phyloP scores from a whole-genome alignment of 2,888 invertebrate species.

The Crematogaster levior region DNA sequence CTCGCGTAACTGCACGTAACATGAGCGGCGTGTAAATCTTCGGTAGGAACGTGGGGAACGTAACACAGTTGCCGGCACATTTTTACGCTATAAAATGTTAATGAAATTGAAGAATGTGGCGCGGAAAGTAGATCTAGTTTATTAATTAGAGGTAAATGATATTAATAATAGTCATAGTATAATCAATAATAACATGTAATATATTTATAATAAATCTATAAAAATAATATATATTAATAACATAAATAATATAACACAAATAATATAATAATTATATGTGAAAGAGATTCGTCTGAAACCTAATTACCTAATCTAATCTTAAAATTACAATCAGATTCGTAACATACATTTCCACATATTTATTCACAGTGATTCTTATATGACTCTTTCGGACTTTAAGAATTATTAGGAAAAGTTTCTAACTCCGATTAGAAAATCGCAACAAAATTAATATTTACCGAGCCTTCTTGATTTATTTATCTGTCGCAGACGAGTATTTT shows the following conservation, averaged over 20 bases:
- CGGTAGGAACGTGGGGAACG: slow-evolving; percentile 2
- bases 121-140: neutral
- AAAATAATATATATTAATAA: slow-evolving; percentile 29
- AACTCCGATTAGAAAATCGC: neutral
- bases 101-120: neutral
- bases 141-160: slow-evolving; percentile 14
- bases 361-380: neutral
- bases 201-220: slow-evolving; percentile 25
- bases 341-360: neutral
- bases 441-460: slow-evolving; percentile 4
- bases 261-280: neutral
- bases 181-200: slow-evolving; percentile 19
- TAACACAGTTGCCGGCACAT: neutral
- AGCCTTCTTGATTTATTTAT: neutral
- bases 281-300: slow-evolving; percentile 20
- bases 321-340: slow-evolving; percentile 18
- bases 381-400: neutral
- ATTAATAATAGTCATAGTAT: slow-evolving; percentile 13
- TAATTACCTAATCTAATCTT: slow-evolving; percentile 18
- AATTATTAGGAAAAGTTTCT: slow-evolving; percentile 10
- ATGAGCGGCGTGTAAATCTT: slow-evolving; percentile 6
- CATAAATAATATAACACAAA: neutral
- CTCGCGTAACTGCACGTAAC: slow-evolving; percentile 36
- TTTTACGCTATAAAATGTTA: slow-evolving; percentile 12
- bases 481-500: neutral